A percentile compares a stretch with the other conserved stretches of the same genome.
phyloP scores from a whole-genome alignment of 2,113 vertebrate genomes.

The Octodon degus region DNA sequence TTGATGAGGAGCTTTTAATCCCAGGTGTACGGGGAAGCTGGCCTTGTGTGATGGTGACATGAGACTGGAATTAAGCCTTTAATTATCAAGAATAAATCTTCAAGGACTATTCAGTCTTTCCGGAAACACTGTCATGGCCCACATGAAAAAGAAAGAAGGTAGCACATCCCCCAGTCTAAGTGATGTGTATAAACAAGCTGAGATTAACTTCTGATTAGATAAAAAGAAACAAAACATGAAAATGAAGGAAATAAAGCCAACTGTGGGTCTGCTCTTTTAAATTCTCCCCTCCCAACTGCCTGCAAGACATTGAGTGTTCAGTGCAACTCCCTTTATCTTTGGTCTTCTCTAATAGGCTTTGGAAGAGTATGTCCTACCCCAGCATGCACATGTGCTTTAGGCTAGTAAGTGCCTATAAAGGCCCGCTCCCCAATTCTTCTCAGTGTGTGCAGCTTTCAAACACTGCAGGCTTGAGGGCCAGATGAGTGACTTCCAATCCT shows the following conservation, averaged over 20 bases:
- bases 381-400: not conserved
- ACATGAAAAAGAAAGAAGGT: conserved; percentile 43
- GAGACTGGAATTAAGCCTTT: conserved; percentile 66
- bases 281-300: not conserved
- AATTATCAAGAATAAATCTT: conserved; percentile 68
- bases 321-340: not conserved
- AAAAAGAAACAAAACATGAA: conserved; percentile 20
- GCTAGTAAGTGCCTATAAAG: not conserved
- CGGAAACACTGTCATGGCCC: conserved; percentile 19
- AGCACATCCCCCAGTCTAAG: not conserved
- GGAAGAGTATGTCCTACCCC: not conserved
- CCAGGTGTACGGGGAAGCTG: conserved; percentile 37
- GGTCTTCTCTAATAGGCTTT: conserved; percentile 24
- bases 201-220: conserved; percentile 45
- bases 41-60: conserved; percentile 17
- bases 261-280: not conserved
- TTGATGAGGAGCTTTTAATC: conserved; percentile 66
- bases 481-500: not conserved
- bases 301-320: not conserved
- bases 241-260: conserved; percentile 41
- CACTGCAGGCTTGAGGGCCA: not conserved
- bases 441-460: not conserved
- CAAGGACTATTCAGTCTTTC: conserved; percentile 14
- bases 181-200: conserved; percentile 7
- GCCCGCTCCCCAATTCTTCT: not conserved